Evolutionary conservation across 2,797 vertebrate genomes (phyloP), one percentile per base, ranked within the genome.

Genomic region (Bradypodion pumilum): DNA sequence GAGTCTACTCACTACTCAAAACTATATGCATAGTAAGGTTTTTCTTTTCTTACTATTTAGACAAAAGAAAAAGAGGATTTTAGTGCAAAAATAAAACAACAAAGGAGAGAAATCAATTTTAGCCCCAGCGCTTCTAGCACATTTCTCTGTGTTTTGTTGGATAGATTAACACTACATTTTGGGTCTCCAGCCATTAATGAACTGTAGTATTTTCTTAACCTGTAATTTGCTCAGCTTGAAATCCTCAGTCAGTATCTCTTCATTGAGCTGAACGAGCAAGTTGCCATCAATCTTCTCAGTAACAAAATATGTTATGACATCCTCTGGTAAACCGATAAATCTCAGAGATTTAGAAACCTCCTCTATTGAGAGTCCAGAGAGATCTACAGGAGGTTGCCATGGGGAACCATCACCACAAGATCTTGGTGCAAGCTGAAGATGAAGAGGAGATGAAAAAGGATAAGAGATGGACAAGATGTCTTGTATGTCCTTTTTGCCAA

Each of bases 171-270:
- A 73, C 90, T 96, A 98, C 90, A 99, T 98, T 92, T 99, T 99
- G 86, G 99, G 99, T 92, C 99, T 96, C 99, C 99, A 99, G 86
- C 99, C 99, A 32, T 96, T 97, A 89, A 99, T 99, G 95, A 99
- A 99, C 94, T 99, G 99, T 93, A 99, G 93, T 88, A 99, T 98
- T 95, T 99, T 99, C 96, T 98, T 99, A 92, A 99, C 98, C 93
- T 99, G 98, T 88, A 99, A 96, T 94, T 99, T 99, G 96, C 98
- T 99, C 82, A 99, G 95, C 87, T 97, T 97, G 94, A 99, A 99
- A 95, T 99, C 99, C 93, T 99, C 98, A 0, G 98, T 98, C 88
- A 99, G 92, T 86, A 99, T 99, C 93, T 99, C 99, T 91, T 99
- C 98, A 0, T 98, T 99, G 83, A 99, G 97, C 92, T 99, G 98